Evolutionary conservation across 1,140 invertebrate species (phyloP), one percentile per base, ranked within the genome.

Genomic region (Sitodiplosis mosellana): DNA sequence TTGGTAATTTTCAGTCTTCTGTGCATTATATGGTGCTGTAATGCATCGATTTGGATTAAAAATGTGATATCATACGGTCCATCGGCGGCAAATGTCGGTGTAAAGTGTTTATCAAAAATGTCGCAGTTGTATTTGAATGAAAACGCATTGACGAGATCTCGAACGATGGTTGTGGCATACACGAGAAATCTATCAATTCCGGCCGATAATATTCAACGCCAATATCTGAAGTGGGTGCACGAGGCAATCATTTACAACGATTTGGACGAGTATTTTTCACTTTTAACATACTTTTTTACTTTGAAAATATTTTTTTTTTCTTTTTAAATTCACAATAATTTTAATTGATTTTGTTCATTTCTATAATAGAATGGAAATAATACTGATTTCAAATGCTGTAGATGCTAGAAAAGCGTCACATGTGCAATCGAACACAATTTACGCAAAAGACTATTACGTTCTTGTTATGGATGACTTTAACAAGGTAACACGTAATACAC

Each of bases 21-120:
- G 15, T 38, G 12, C 12, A 38, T n/a, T 3, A 38, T 5, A 7
- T 38, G 3, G 15, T 5, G 15, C 2, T 14, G 36, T 17, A 38
- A 14, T 17, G 36, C 15, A n/a, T 38, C 12, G 12, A n/a, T 38
- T n/a, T n/a, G 36, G 36, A 38, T n/a, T 3, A 38, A 38, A 7
- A 54, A 53, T 44, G 56, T 56, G 7, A 27, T 5, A 27, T 27
- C 27, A 27, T 21, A 59, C 14, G 59, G 56, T 1, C 52, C 56
- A 1, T 45, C 54, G 6, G 51, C 55, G 0, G 59, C 56, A 57
- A 43, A 49, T 12, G 55, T 54, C 1, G 61, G 61, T 8, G 52
- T 59, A 8, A 52, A 61, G 2, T 64, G 61, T 43, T 49, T 64
- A 27, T 55, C 61, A n/a, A 51, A 44, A 6, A 59, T 63, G 11